phyloP scores from a whole-genome alignment of 1,140 invertebrate genomes.

The Odontomachus brunneus region DNA sequence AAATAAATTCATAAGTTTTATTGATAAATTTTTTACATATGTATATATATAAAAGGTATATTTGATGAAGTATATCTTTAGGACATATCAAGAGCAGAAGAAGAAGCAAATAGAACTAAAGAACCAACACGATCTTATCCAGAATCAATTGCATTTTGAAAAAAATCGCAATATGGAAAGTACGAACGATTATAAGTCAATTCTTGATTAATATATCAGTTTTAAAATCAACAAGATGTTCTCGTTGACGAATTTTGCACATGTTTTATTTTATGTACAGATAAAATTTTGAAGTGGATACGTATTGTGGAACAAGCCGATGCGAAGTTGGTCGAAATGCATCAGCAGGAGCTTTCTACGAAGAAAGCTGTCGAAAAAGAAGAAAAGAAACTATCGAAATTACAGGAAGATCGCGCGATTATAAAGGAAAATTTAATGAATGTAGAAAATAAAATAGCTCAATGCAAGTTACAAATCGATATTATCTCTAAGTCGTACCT shows the following conservation, averaged over 20 bases:
- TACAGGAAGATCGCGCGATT: not conserved
- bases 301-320: conserved; percentile 93
- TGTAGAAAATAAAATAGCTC: conserved; percentile 85
- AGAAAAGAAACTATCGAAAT: conserved; percentile 88
- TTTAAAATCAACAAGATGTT: conserved; percentile 17
- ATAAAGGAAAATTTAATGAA: not conserved
- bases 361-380: conserved; percentile 93
- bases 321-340: conserved; percentile 92
- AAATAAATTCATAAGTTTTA: not conserved
- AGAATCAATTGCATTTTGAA: conserved; percentile 97
- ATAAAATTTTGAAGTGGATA: conserved; percentile 95
- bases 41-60: conserved; percentile 4
- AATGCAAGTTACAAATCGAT: conserved; percentile 90
- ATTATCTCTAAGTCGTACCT: conserved; percentile 94
- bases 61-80: conserved; percentile 52
- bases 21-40: conserved; percentile 5
- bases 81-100: conserved; percentile 95
- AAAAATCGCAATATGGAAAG: conserved; percentile 93
- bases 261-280: conserved; percentile 81
- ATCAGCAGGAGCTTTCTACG: conserved; percentile 92
- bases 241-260: conserved; percentile 29
- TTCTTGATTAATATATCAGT: conserved; percentile 23
- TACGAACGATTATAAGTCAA: conserved; percentile 76
- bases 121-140: conserved; percentile 95
- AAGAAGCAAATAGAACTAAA: conserved; percentile 96